Conservation (phyloP, 1,140 invertebrate species). For the Papilio glaucus region DNA sequence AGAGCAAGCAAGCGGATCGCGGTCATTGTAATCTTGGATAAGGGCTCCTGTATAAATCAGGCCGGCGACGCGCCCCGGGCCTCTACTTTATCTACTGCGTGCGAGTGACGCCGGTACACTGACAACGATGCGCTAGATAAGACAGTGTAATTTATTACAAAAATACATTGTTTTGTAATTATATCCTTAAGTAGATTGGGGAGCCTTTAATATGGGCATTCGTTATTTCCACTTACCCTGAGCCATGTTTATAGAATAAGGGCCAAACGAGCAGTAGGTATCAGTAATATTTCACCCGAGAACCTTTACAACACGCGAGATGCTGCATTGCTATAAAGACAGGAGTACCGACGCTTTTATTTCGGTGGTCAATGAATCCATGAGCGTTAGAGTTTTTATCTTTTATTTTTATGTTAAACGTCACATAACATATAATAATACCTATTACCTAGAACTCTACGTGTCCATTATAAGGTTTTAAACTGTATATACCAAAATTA, state of each 20-base stretch:
- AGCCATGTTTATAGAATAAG: no score
- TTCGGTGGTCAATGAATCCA: no score
- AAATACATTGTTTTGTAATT: background rate
- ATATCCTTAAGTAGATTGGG: background rate
- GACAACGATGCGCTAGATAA: slow-evolving; percentile 45
- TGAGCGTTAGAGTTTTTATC: no score
- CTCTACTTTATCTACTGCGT: slow-evolving; percentile 81
- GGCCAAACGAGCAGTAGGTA: no score
- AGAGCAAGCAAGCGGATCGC: slow-evolving; percentile 78
- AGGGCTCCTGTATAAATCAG: slow-evolving; percentile 79
- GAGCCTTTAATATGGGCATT: background rate
- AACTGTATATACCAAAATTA: no score
- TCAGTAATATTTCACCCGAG: background rate
- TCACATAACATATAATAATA: no score
- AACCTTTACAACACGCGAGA: background rate
- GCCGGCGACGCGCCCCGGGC: slow-evolving; percentile 71
- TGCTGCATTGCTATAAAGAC: no score
- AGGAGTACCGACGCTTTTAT: no score
- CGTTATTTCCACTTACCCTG: background rate
- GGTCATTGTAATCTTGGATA: slow-evolving; percentile 83
- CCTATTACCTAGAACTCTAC: no score
- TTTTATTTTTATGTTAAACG: no score
- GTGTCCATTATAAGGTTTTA: no score
- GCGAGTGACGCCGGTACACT: slow-evolving; percentile 65
- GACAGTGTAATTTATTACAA: slow-evolving; percentile 28